These are phyloP conservation scores for Lamellibrachia luymesi DNA, from an alignment of 1,140 invertebrate genomes.

Conservation along the genomic window DNA sequence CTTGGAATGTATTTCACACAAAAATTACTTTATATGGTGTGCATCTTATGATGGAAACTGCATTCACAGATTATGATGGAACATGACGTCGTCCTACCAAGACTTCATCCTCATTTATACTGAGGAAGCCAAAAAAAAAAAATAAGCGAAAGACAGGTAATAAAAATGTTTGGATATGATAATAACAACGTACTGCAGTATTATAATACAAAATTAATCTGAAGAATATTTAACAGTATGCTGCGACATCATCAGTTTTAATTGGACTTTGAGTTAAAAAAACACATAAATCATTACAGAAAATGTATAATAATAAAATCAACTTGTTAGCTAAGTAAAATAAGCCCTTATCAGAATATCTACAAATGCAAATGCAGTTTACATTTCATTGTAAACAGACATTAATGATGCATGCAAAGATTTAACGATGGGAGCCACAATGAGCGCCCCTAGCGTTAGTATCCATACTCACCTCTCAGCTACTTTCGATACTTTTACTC, in stretches of 20 bases:
- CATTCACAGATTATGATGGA: neutral
- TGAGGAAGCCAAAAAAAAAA: too few species aligned
- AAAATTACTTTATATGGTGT: neutral
- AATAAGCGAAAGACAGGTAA: too few species aligned
- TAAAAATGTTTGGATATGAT: too few species aligned
- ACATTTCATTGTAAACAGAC: slow-evolving; percentile 18
- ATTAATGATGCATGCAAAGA: slow-evolving; percentile 55
- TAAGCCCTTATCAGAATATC: neutral
- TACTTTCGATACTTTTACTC: slow-evolving; percentile 95
- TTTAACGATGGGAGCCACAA: neutral
- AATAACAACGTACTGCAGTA: too few species aligned
- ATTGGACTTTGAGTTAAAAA: neutral
- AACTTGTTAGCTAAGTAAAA: too few species aligned
- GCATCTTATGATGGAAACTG: neutral
- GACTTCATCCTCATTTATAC: too few species aligned
- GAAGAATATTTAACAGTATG: too few species aligned
- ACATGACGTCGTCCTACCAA: neutral
- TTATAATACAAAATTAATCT: too few species aligned
- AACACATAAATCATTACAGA: neutral
- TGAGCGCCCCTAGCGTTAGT: neutral
- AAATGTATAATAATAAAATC: neutral
- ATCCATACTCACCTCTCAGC: slow-evolving; percentile 75
- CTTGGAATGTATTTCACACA: neutral
- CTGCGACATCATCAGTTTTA: neutral
- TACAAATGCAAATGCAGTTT: neutral